A percentile compares a stretch with the other conserved stretches of the same genome.
These are phyloP conservation scores for Gallinago stenura DNA, from an alignment of 2,797 vertebrate genomes.

Conservation along the genomic window DNA sequence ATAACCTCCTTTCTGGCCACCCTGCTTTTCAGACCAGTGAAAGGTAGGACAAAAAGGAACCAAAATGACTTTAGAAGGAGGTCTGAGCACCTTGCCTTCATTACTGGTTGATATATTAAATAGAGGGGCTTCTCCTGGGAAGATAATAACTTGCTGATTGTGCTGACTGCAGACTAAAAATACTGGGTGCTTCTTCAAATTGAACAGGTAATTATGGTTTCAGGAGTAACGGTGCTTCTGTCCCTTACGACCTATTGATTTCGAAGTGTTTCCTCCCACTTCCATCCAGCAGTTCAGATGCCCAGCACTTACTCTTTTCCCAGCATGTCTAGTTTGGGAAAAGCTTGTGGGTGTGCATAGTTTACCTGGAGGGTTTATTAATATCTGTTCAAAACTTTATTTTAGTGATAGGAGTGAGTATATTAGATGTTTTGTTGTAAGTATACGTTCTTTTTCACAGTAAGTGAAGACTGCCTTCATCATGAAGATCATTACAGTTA, in stretches of 20 bases:
- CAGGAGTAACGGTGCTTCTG: not conserved
- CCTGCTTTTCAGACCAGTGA: not conserved
- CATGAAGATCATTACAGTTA: not conserved
- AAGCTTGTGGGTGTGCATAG: not conserved
- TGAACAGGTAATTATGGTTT: not conserved
- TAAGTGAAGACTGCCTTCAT: not conserved
- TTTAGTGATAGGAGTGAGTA: not conserved
- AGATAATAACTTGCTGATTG: not conserved
- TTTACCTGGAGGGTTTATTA: not conserved
- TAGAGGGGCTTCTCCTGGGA: slow-evolving; percentile 14
- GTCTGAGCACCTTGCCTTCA: not conserved
- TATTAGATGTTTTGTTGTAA: too few species aligned
- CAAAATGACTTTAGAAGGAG: not conserved
- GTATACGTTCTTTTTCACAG: not conserved
- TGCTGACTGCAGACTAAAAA: not conserved
- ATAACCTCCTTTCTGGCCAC: not conserved
- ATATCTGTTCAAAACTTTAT: accelerated
- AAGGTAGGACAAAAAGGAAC: not conserved
- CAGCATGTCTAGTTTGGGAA: too few species aligned
- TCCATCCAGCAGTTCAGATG: not conserved
- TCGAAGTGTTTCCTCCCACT: not conserved
- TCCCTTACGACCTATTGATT: slow-evolving; percentile 21
- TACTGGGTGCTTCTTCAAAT: not conserved
- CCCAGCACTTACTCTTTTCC: not conserved
- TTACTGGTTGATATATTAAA: not conserved